A percentile compares a stretch with the other conserved stretches of the same genome.
These are phyloP conservation scores for Oxyteleia sp. DNA, from an alignment of 2,888 invertebrate species.

Conservation along the genomic window DNA sequence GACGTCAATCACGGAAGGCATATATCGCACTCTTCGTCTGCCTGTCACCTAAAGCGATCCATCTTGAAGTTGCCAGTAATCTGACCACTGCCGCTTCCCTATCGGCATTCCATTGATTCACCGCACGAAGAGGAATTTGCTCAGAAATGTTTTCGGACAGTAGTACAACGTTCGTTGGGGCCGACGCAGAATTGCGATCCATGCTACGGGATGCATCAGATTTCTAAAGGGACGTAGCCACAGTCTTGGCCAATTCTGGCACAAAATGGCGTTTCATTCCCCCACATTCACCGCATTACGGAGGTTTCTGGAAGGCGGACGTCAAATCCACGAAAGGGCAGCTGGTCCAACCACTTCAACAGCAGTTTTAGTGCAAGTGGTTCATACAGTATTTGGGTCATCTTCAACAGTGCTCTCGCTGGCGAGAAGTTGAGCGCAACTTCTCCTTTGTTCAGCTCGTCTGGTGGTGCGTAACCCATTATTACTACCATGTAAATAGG, in stretches of 20 bases:
- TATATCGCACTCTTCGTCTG: constrained; percentile 28
- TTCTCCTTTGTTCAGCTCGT: constrained; percentile 62
- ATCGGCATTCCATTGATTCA: constrained; percentile 5
- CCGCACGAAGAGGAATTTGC: not conserved
- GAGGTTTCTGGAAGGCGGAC: constrained; percentile 12
- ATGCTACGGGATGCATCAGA: not conserved
- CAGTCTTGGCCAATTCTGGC: not conserved
- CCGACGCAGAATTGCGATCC: not conserved
- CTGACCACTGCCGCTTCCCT: not conserved
- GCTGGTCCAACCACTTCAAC: constrained; percentile 1
- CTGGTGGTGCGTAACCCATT: constrained; percentile 50
- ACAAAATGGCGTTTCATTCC: constrained; percentile 2
- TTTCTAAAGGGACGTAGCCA: not conserved
- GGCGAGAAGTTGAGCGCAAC: constrained; percentile 43
- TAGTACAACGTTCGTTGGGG: constrained; percentile 13
- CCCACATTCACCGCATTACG: not conserved
- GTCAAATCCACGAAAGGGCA: constrained; percentile 9
- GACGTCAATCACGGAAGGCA: not conserved
- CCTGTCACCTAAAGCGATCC: constrained; percentile 8
- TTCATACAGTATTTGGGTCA: constrained; percentile 60
- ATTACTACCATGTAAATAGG: constrained; percentile 67
- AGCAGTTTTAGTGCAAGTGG: constrained; percentile 52
- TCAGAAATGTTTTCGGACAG: not conserved
- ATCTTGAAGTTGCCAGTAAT: constrained; percentile 9
- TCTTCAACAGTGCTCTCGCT: constrained; percentile 62